Percentiles rank a stretch among this genome's conserved stretches.
Conservation (phyloP, 35 echinoderm and acorn worm species). For the Patiria miniata region DNA sequence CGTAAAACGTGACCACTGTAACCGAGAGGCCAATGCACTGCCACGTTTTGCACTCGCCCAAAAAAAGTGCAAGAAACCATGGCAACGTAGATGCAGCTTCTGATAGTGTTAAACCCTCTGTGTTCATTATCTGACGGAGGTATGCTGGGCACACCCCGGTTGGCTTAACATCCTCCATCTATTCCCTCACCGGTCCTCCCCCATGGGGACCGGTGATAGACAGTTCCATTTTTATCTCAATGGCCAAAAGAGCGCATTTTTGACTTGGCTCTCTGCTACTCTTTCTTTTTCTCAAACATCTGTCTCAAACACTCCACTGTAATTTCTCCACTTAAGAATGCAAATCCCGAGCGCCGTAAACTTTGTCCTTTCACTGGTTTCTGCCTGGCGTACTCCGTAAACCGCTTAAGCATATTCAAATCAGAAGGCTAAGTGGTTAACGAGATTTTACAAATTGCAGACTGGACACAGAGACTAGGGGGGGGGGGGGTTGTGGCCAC, state of each 20-base stretch:
- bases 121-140: not conserved
- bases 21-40: conserved; percentile 8
- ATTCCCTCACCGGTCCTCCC: not conserved
- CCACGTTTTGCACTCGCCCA: not conserved
- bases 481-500: no score
- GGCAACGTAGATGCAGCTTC: not conserved
- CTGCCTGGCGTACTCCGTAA: conserved; percentile 4
- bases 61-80: conserved; percentile 10
- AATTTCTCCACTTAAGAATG: conserved; percentile 5
- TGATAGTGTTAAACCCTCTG: not conserved
- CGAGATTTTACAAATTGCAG: not conserved
- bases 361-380: not conserved
- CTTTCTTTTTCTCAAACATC: not conserved
- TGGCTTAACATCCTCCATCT: conserved; percentile 13
- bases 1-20: not conserved
- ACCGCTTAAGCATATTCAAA: conserved; percentile 20
- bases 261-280: not conserved
- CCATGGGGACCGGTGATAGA: not conserved
- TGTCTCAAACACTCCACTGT: not conserved
- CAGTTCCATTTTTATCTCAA: conserved; percentile 26
- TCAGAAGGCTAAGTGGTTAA: conserved; percentile 14
- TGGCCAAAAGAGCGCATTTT: not conserved
- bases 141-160: not conserved
- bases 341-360: not conserved
- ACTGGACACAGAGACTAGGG: no score